These are phyloP conservation scores for Neoaliturus tenellus DNA, from an alignment of 2,888 invertebrate species.

Conservation along the genomic window DNA sequence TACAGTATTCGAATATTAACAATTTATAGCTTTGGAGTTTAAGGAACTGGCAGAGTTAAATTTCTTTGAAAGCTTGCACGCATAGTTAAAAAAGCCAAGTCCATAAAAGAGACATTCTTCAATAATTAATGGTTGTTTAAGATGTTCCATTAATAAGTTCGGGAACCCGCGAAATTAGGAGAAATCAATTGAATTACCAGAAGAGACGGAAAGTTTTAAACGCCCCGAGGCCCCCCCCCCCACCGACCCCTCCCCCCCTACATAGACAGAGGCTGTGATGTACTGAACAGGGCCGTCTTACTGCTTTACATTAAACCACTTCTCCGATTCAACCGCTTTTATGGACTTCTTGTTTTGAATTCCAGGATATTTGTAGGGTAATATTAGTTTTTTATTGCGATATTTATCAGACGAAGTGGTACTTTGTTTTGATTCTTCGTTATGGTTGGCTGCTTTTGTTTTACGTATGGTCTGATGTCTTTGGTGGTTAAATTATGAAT, in stretches of 20 bases:
- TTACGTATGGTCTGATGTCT: neutral
- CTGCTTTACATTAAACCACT: conserved; percentile 13
- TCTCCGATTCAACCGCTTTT: neutral
- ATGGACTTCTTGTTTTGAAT: conserved; percentile 19
- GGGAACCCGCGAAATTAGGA: conserved; percentile 11
- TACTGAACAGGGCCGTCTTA: conserved; percentile 2
- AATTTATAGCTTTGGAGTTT: too few species aligned
- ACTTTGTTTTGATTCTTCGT: conserved; percentile 11
- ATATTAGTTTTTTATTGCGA: conserved; percentile 20
- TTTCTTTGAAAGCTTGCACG: neutral
- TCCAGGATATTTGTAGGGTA: conserved; percentile 11
- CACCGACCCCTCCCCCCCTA: neutral
- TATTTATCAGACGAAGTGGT: conserved; percentile 33
- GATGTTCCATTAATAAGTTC: conserved; percentile 26
- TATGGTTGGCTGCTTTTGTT: neutral
- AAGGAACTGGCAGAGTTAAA: neutral
- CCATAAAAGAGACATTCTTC: neutral
- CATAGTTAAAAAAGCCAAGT: neutral
- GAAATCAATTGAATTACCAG: conserved; percentile 25
- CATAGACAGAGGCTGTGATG: neutral
- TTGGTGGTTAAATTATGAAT: neutral
- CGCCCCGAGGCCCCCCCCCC: conserved; percentile 10
- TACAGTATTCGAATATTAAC: too few species aligned
- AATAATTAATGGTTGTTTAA: conserved; percentile 9
- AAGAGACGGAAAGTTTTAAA: conserved; percentile 19